Evolutionary conservation across 2,113 vertebrate genomes (phyloP).

Genomic region (Clarias gariepinus): DNA sequence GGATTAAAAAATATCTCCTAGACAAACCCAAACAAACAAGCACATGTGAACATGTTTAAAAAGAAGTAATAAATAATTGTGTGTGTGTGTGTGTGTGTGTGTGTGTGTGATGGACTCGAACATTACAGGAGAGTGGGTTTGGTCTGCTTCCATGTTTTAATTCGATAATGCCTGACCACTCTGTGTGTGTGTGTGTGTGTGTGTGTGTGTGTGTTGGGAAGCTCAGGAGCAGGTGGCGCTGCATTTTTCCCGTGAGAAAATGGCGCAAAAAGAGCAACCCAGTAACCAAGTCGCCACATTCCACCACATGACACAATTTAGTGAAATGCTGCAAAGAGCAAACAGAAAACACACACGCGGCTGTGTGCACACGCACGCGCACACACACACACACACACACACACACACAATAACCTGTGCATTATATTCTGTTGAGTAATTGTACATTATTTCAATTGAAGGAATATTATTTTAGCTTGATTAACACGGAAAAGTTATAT

Average conservation of each 20-base stretch:
- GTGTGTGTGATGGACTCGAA: background rate
- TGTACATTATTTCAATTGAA: too few species aligned
- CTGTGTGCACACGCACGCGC: background rate
- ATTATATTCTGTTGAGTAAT: too few species aligned
- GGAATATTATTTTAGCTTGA: too few species aligned
- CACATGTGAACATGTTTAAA: background rate
- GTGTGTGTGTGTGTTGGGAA: background rate
- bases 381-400: background rate
- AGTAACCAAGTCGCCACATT: constrained; percentile 67
- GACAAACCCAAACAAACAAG: background rate
- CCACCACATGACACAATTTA: constrained; percentile 60
- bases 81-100: background rate
- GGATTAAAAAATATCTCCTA: background rate
- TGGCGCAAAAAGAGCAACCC: constrained; percentile 51
- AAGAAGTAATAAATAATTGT: background rate
- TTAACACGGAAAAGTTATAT: background rate
- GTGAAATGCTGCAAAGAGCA: constrained; percentile 52
- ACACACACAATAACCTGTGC: background rate
- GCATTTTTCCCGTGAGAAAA: constrained; percentile 73
- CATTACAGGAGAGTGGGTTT: background rate
- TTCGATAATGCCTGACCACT: background rate
- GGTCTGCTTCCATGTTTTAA: background rate
- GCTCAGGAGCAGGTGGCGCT: constrained; percentile 27
- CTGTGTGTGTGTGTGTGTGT: background rate
- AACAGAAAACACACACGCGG: background rate